phyloP scores from a whole-genome alignment of 2,113 vertebrate species.

The Trogon surrucura region DNA sequence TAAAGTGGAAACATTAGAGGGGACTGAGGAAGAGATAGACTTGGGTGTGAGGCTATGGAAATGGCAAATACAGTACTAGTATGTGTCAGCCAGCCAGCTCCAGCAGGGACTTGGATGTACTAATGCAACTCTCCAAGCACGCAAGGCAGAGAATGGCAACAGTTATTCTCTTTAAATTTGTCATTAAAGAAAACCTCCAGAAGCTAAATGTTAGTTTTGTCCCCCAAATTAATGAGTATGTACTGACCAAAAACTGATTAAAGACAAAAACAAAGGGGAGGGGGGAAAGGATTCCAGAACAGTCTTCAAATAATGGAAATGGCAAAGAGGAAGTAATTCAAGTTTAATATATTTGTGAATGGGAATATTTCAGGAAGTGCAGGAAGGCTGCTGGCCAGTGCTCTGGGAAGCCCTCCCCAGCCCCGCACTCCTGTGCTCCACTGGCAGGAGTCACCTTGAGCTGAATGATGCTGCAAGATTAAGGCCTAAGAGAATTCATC shows the following conservation, averaged over 20 bases:
- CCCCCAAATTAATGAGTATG: neutral
- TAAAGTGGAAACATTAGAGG: neutral
- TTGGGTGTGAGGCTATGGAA: neutral
- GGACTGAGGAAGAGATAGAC: neutral
- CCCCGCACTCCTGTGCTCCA: neutral
- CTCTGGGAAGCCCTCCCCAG: constrained; percentile 36
- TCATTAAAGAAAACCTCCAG: neutral
- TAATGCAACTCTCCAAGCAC: neutral
- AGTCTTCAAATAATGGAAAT: neutral
- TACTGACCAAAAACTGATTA: neutral
- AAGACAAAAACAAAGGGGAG: rapidly evolving
- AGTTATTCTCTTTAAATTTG: neutral
- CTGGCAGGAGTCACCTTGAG: constrained; percentile 55
- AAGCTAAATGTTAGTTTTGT: neutral
- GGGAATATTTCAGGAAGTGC: neutral
- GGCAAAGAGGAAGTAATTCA: neutral
- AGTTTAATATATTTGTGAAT: constrained; percentile 34
- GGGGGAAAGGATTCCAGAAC: neutral
- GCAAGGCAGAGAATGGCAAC: neutral
- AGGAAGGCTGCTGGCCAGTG: constrained; percentile 43
- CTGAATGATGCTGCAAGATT: constrained; percentile 23
- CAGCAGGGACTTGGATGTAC: neutral
- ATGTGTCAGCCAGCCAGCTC: neutral
- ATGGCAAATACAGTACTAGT: neutral
- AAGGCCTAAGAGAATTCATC: constrained; percentile 56